Evolutionary conservation across 2,113 vertebrate species (phyloP).

Genomic region (Platycercus adscitus): DNA sequence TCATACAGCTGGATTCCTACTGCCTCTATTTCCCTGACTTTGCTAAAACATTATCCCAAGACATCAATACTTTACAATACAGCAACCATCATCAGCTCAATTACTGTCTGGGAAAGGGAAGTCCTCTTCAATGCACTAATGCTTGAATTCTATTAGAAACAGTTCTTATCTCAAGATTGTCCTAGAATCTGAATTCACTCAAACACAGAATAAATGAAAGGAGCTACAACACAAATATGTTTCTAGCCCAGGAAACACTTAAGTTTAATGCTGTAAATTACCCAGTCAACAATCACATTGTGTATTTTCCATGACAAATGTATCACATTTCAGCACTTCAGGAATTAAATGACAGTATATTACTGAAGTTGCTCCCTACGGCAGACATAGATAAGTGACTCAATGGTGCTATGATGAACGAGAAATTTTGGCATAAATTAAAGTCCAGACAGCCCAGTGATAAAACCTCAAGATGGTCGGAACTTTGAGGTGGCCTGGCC

Average conservation of each 20-base stretch:
- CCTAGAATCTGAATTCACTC: neutral
- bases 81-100: neutral
- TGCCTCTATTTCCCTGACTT: slow-evolving; percentile 5
- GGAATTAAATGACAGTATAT: neutral
- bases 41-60: slow-evolving; percentile 9
- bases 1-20: slow-evolving; percentile 35
- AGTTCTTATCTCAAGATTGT: neutral
- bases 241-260: neutral
- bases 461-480: neutral
- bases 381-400: neutral
- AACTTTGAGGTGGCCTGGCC: neutral
- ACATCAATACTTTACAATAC: neutral
- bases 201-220: neutral
- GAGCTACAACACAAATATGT: neutral
- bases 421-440: neutral
- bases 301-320: neutral
- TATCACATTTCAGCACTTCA: neutral
- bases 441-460: neutral
- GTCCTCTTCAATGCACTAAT: neutral
- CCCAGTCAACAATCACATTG: neutral
- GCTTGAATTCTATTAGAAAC: neutral
- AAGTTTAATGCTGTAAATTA: neutral
- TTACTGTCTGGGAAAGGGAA: slow-evolving; percentile 14
- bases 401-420: neutral
- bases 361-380: neutral